A percentile compares a stretch with the other conserved stretches of the same genome.
Conservation (phyloP, 2,888 invertebrate species). For the Dicyrtoma fusca region DNA sequence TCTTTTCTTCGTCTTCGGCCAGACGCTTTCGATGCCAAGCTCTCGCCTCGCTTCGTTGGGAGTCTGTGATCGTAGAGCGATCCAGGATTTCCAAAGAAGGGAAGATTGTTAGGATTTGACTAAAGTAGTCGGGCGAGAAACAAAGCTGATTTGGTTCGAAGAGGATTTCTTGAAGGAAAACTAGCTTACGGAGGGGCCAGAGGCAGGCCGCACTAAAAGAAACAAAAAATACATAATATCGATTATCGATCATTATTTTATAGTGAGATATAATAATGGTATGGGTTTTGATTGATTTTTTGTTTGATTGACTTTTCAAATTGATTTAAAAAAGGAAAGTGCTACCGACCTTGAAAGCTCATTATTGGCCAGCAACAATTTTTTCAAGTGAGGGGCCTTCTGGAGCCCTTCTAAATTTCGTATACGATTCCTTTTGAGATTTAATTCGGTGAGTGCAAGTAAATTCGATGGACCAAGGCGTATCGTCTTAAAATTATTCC, state of each 20-base stretch:
- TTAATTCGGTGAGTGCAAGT: constrained; percentile 78
- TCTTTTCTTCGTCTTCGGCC: constrained; percentile 47
- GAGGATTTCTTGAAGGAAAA: constrained; percentile 50
- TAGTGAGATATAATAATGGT: too few species aligned
- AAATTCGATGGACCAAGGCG: constrained; percentile 80
- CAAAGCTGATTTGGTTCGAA: constrained; percentile 53
- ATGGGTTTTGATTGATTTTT: too few species aligned
- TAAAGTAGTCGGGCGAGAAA: constrained; percentile 42
- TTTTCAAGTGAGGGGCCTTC: constrained; percentile 73
- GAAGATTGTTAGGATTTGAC: constrained; percentile 50
- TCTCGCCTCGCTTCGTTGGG: constrained; percentile 46
- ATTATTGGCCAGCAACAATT: constrained; percentile 82
- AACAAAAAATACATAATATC: not conserved
- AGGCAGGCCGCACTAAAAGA: constrained; percentile 3
- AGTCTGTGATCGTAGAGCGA: constrained; percentile 44
- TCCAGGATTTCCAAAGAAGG: constrained; percentile 49
- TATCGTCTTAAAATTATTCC: constrained; percentile 81
- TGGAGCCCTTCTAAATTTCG: constrained; percentile 79
- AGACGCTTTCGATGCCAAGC: constrained; percentile 47
- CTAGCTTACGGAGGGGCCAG: constrained; percentile 48
- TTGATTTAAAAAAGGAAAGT: not conserved
- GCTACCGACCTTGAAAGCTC: constrained; percentile 68
- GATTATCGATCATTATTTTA: too few species aligned
- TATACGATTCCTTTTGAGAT: constrained; percentile 83
- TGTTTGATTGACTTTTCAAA: not conserved